Evolutionary conservation across 2,797 vertebrate genomes (phyloP), one percentile per base, ranked within the genome.

Genomic region (Manis crassicaudata): DNA sequence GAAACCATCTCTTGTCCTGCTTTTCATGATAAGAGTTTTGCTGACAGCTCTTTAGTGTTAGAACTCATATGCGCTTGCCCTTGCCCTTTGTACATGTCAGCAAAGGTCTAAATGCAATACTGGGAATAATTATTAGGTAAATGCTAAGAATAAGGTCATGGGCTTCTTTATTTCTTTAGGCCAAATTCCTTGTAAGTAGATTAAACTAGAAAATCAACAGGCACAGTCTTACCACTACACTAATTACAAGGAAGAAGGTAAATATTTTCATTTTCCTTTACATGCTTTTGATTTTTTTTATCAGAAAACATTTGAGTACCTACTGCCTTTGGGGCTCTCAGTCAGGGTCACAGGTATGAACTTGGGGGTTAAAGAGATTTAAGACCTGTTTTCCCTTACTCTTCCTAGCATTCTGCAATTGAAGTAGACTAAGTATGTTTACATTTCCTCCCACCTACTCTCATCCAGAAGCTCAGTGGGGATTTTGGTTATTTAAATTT

Each of bases 231-330:
- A 96, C 81, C 79, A 68, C 72, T 58, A 65, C 2, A 83, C 63
- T 94, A 50, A 88, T 96, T 90, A 94, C 80, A 73, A 92, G 52
- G 77, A 73, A 88, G 88, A 88, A 88, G 79, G 90, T 84, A 88
- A 96, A 82, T 97, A 94, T 94, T 95, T 96, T 95, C 29, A 25
- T 92, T 92, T 92, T 81, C 62, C 43, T 80, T 90, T 76, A 73
- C 62, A 18, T 88, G 37, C 32, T 90, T 94, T 92, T 67, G 52
- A 13, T 25, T 68, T 83, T 90, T 43, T 29, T 67, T 27, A 52
- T 79, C 75, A 82, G 56, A 58, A 83, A 58, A 43, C n/a, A 52
- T 83, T 80, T 93, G 65, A 88, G 46, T 58, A 27, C 43, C 63
- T 81, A 0, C 20, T 76, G 17, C 50, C 90, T 0, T 81, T 84